These are phyloP conservation scores for Anseranas semipalmata DNA, from an alignment of 2,113 vertebrate species.

Conservation along the genomic window DNA sequence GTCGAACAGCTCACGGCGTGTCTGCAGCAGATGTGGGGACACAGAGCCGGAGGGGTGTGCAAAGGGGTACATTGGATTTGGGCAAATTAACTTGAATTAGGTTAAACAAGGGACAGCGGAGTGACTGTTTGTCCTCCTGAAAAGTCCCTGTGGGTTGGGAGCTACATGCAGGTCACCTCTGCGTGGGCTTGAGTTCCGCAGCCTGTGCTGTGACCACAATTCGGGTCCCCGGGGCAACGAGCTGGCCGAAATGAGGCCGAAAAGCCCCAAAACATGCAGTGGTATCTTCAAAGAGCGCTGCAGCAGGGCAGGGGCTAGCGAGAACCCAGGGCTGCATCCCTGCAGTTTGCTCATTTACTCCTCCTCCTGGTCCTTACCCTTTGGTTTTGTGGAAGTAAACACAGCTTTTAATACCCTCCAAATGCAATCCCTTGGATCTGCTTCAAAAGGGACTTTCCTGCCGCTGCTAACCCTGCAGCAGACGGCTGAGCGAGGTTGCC, in stretches of 20 bases:
- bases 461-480: neutral
- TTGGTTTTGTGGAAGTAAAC: neutral
- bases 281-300: neutral
- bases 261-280: neutral
- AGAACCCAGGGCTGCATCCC: neutral
- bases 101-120: too few species aligned
- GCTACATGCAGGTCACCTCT: accelerated
- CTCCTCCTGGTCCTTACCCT: neutral
- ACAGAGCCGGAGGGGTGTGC: too few species aligned
- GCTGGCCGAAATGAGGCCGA: neutral
- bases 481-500: neutral
- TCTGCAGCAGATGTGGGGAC: accelerated
- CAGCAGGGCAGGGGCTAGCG: too few species aligned
- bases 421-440: neutral
- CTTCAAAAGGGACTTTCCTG: neutral
- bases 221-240: neutral
- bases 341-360: neutral
- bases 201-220: accelerated
- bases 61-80: too few species aligned
- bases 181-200: neutral
- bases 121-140: too few species aligned
- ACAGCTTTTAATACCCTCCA: neutral
- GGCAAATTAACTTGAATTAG: too few species aligned
- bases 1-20: accelerated
- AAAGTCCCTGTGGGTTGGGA: neutral